These are phyloP conservation scores for Sarcophaga rosellei DNA, from an alignment of 2,888 invertebrate genomes.

Conservation along the genomic window DNA sequence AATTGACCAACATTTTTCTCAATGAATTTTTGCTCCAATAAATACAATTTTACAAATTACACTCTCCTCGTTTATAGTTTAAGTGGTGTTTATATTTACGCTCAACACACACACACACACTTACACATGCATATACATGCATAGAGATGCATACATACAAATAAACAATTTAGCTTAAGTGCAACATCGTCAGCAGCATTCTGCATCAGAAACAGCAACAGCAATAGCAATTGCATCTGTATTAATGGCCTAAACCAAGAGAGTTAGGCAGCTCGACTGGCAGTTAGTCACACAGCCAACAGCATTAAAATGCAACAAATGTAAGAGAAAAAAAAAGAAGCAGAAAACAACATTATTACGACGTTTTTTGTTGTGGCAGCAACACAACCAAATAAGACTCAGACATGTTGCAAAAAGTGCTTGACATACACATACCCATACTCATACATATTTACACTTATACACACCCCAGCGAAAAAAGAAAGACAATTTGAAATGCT, in stretches of 20 bases:
- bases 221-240: conserved; percentile 8
- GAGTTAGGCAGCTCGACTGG: conserved; percentile 7
- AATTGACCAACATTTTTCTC: conserved; percentile 78
- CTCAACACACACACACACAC: neutral
- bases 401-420: conserved; percentile 18
- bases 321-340: conserved; percentile 11
- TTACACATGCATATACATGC: no score
- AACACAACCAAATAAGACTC: conserved; percentile 43
- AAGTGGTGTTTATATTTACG: conserved; percentile 63
- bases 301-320: conserved; percentile 24
- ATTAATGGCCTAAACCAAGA: no score
- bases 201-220: neutral
- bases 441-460: no score
- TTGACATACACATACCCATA: conserved; percentile 30
- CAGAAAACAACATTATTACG: neutral
- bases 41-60: conserved; percentile 72
- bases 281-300: no score
- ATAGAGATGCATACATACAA: conserved; percentile 12
- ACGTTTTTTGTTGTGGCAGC: conserved; percentile 29
- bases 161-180: conserved; percentile 65
- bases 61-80: conserved; percentile 60
- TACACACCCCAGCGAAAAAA: no score
- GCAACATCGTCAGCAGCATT: conserved; percentile 3
- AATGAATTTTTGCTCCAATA: conserved; percentile 80
- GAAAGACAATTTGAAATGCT: no score